Evolutionary conservation across 2,113 vertebrate genomes (phyloP).

Genomic region (Colaptes auratus): DNA sequence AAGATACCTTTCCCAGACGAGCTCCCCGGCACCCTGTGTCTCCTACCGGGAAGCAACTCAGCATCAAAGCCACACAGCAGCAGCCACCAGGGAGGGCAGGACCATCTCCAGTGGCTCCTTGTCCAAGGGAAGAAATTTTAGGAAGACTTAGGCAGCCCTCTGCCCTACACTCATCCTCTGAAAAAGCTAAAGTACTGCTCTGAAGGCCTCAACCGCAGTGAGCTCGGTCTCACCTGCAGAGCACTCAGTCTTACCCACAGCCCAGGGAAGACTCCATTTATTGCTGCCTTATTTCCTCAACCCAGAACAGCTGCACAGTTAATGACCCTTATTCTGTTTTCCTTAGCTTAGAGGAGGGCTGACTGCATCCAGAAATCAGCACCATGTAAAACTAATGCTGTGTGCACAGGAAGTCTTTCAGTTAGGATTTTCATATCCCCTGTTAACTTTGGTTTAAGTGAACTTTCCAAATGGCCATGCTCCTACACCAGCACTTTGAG

Average conservation of each 20-base stretch:
- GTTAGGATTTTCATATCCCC: background rate
- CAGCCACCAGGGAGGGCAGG: accelerated
- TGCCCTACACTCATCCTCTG: background rate
- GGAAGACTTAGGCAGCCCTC: background rate
- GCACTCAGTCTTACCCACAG: background rate
- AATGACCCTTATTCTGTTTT: background rate
- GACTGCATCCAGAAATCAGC: background rate
- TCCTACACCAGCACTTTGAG: background rate
- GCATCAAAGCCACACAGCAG: background rate
- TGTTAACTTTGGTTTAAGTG: background rate
- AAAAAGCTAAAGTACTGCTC: accelerated
- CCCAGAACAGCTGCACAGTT: accelerated
- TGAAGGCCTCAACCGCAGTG: background rate
- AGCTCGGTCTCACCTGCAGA: background rate
- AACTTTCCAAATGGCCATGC: accelerated
- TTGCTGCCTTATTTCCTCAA: background rate
- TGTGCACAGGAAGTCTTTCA: background rate
- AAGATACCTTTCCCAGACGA: background rate
- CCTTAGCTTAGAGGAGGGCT: background rate
- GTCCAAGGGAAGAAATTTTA: background rate
- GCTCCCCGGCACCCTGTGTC: background rate
- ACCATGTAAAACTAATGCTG: background rate
- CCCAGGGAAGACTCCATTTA: accelerated
- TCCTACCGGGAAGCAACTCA: background rate
- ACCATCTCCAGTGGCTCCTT: background rate